phyloP scores from a whole-genome alignment of 2,113 vertebrate species.

The Vombatus ursinus region DNA sequence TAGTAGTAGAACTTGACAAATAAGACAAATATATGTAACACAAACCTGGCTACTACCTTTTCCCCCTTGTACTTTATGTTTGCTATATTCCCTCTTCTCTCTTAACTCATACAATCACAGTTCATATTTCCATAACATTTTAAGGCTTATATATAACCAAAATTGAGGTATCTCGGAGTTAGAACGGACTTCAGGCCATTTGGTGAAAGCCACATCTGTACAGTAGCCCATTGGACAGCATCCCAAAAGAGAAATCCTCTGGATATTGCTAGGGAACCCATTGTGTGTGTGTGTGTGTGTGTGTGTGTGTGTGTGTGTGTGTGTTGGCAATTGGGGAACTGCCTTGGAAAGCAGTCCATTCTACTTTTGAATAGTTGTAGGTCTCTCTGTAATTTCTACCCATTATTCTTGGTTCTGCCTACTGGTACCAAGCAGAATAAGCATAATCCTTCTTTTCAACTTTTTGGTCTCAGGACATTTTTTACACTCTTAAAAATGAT shows the following conservation, averaged over 20 bases:
- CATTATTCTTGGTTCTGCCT: neutral
- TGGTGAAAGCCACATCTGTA: neutral
- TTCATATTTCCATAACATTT: neutral
- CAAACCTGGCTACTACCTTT: neutral
- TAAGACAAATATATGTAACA: neutral
- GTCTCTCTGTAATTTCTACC: neutral
- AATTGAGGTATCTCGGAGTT: neutral
- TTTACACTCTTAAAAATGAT: neutral
- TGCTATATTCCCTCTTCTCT: neutral
- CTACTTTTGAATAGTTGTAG: neutral
- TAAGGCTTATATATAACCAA: neutral
- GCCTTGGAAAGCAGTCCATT: neutral
- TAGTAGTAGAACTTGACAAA: neutral
- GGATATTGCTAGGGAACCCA: neutral
- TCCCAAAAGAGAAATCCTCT: neutral
- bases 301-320: neutral
- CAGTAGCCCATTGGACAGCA: neutral
- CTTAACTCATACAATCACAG: neutral
- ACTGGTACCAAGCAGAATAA: neutral
- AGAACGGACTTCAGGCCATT: neutral
- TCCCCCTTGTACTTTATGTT: neutral
- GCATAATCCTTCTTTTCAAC: neutral
- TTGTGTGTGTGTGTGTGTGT: neutral
- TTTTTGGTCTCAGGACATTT: neutral
- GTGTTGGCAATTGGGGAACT: neutral